These are phyloP conservation scores for Synanthedon vespiformis DNA, from an alignment of 2,888 invertebrate genomes.

Conservation along the genomic window DNA sequence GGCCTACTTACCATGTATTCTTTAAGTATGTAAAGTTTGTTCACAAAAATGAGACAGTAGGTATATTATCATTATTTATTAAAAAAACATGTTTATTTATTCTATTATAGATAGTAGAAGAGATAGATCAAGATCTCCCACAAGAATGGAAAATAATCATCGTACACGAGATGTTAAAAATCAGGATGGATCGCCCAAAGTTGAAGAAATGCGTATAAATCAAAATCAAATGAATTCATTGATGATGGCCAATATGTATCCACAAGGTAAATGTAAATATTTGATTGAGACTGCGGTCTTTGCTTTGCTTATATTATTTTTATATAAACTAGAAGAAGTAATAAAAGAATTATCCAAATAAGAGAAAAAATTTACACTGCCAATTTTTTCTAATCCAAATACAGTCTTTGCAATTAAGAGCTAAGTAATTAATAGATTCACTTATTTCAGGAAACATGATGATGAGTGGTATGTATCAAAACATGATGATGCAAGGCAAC, in stretches of 20 bases:
- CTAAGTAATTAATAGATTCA: background rate
- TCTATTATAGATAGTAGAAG: conserved; percentile 13
- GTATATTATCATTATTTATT: too few species aligned
- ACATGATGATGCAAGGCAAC: conserved; percentile 39
- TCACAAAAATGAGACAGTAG: too few species aligned
- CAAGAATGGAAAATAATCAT: conserved; percentile 27
- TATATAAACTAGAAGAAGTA: background rate
- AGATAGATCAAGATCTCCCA: conserved; percentile 50
- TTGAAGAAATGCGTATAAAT: conserved; percentile 7
- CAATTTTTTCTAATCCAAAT: too few species aligned
- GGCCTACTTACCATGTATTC: too few species aligned
- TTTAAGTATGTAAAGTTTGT: too few species aligned
- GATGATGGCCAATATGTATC: conserved; percentile 55
- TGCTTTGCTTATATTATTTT: background rate
- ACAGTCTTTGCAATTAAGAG: background rate
- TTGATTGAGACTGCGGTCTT: background rate
- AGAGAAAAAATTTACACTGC: too few species aligned
- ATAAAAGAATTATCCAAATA: too few species aligned
- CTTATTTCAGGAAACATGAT: conserved; percentile 43
- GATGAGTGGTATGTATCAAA: conserved; percentile 40
- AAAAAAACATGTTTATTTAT: background rate
- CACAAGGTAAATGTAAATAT: conserved; percentile 31
- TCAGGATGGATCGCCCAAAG: conserved; percentile 21
- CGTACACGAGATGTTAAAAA: conserved; percentile 35
- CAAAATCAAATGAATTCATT: conserved; percentile 35